Evolutionary conservation across 2,888 invertebrate species (phyloP).

Genomic region (Parthenolecanium corni): DNA sequence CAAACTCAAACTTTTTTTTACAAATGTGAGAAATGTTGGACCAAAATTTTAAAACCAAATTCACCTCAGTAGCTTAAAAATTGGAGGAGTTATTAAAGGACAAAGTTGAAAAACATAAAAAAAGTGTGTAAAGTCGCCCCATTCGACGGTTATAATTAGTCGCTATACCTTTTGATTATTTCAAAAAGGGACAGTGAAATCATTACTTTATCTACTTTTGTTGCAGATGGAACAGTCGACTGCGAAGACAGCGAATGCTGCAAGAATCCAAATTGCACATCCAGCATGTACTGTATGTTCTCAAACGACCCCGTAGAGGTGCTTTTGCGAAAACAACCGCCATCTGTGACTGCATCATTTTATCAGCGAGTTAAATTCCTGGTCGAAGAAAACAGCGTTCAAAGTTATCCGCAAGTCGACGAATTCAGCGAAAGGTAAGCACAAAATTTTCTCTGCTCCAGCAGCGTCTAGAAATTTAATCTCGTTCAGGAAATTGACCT

Average conservation of each 20-base stretch:
- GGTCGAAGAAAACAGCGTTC: conserved; percentile 96
- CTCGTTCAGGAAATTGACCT: no score
- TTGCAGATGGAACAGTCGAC: conserved; percentile 89
- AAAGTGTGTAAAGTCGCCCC: no score
- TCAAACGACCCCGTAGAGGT: conserved; percentile 96
- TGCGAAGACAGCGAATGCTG: conserved; percentile 99
- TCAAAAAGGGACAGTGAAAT: no score
- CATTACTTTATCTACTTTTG: not conserved
- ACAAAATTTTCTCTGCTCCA: conserved; percentile 33
- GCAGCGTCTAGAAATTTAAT: no score
- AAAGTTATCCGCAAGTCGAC: conserved; percentile 93
- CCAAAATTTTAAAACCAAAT: no score
- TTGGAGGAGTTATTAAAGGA: no score
- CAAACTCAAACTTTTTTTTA: no score
- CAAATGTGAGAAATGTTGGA: no score
- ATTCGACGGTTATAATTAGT: no score
- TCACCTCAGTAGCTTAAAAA: no score
- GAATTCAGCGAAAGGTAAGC: conserved; percentile 98
- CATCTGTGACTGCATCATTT: conserved; percentile 92
- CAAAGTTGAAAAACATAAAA: no score
- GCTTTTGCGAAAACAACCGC: conserved; percentile 86
- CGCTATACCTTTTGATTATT: no score
- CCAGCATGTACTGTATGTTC: conserved; percentile 88
- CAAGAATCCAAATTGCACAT: conserved; percentile 69
- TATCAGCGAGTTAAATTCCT: conserved; percentile 95